Evolutionary conservation across 1,140 invertebrate genomes (phyloP), one percentile per base, ranked within the genome.

Genomic region (Matsumurasca onukii): DNA sequence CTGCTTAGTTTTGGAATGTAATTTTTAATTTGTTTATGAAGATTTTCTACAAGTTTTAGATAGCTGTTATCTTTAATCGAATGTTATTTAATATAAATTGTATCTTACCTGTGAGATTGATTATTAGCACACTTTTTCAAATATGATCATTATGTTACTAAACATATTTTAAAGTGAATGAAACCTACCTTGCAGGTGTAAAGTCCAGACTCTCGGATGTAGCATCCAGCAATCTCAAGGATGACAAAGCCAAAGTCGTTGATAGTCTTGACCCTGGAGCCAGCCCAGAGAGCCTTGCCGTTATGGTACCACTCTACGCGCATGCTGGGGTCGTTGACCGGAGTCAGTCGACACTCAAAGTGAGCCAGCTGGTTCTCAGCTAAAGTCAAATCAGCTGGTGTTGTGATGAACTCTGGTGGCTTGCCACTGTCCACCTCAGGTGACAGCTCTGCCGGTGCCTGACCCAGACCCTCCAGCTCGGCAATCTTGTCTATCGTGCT

Each of bases 271-370:
- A 95, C 89, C 78, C 93, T 86, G 9, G 92, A 94, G 57, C 93
- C 94, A 69, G 91, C 88, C 74, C 90, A 87, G 52, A 97, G 82
- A 12, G 93, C 86, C 82, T 96, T 94, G 31, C 95, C 95, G 79
- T 98, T 97, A 73, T 97, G 94, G 86, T 90, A 98, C 95, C 95
- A 98, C 81, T 98, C 95, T 17, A 98, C 93, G 72, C 90, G 85
- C 90, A 98, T 91, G 68, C 90, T 93, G 0, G 92, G 91, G 81
- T 98, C 95, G 74, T 94, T 93, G 9, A 95, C 86, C n/a, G 95
- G 95, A 66, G 88, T 87, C 24, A 97, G 80, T 48, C 92, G 88
- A 72, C 93, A 95, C 81, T 98, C 95, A 74, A 98, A 95, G 79
- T 97, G 95, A 69, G 94, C 94, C 57, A 95, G 81, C 12, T 90